Conservation (phyloP, 1,140 invertebrate genomes). For the Pogonomyrmex californicus region DNA sequence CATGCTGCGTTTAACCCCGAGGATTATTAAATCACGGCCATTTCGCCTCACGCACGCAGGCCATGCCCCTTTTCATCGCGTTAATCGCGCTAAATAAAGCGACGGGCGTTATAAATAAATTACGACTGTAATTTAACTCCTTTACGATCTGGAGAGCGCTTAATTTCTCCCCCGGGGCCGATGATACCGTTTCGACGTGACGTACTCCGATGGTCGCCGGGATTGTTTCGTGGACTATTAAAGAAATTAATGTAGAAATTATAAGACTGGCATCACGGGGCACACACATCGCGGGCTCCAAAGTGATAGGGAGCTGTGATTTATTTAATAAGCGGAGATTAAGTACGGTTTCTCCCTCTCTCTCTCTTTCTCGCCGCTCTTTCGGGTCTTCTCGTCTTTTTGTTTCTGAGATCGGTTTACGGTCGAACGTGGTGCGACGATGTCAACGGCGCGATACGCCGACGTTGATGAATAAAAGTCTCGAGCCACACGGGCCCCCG, state of each 20-base stretch:
- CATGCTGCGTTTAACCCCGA: slow-evolving; percentile 24
- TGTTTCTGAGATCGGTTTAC: slow-evolving; percentile 69
- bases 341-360: slow-evolving; percentile 45
- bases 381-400: slow-evolving; percentile 53
- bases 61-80: slow-evolving; percentile 56
- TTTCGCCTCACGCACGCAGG: slow-evolving; percentile 27
- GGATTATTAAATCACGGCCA: slow-evolving; percentile 50
- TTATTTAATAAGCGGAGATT: slow-evolving; percentile 76
- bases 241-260: slow-evolving; percentile 75
- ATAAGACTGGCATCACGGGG: slow-evolving; percentile 67
- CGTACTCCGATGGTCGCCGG: slow-evolving; percentile 40
- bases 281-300: slow-evolving; percentile 50
- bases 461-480: slow-evolving; percentile 72
- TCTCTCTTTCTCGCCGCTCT: not conserved
- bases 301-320: slow-evolving; percentile 69
- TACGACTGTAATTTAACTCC: slow-evolving; percentile 54
- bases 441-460: slow-evolving; percentile 71
- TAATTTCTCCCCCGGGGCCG: slow-evolving; percentile 42
- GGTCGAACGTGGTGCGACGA: slow-evolving; percentile 57
- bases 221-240: slow-evolving; percentile 69
- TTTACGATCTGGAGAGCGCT: slow-evolving; percentile 34
- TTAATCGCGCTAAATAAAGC: slow-evolving; percentile 60
- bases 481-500: slow-evolving; percentile 7
- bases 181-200: slow-evolving; percentile 50
- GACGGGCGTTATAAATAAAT: slow-evolving; percentile 58